These are phyloP conservation scores for Entomobrya multifasciata DNA, from an alignment of 2,888 invertebrate species.

Conservation along the genomic window DNA sequence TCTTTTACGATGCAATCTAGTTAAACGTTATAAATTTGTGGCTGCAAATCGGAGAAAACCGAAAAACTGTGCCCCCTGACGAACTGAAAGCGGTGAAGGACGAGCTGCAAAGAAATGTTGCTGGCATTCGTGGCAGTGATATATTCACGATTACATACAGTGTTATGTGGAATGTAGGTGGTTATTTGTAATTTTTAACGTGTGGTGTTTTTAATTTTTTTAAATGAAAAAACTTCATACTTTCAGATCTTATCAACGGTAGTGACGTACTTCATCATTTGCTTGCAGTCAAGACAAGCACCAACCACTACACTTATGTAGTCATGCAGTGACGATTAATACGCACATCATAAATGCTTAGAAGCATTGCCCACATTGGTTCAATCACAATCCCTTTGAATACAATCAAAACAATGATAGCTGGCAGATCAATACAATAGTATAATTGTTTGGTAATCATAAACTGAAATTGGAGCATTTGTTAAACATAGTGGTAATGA, in stretches of 20 bases:
- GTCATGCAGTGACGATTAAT: too few species aligned
- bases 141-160: constrained; percentile 5
- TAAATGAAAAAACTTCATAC: neutral
- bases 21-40: neutral
- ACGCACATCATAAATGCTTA: too few species aligned
- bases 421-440: too few species aligned
- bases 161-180: constrained; percentile 23
- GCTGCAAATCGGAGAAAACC: neutral
- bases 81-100: neutral
- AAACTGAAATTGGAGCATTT: too few species aligned
- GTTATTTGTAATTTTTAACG: neutral
- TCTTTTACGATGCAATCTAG: too few species aligned
- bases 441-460: too few species aligned
- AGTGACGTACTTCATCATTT: constrained; percentile 10
- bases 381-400: too few species aligned
- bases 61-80: neutral
- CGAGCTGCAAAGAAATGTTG: neutral
- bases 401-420: too few species aligned
- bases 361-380: too few species aligned
- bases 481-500: too few species aligned
- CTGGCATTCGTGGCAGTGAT: neutral
- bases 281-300: neutral
- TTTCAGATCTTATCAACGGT: neutral
- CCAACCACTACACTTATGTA: too few species aligned
- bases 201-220: neutral